Evolutionary conservation across 1,140 invertebrate species (phyloP).

Genomic region (Solenopsis invicta): DNA sequence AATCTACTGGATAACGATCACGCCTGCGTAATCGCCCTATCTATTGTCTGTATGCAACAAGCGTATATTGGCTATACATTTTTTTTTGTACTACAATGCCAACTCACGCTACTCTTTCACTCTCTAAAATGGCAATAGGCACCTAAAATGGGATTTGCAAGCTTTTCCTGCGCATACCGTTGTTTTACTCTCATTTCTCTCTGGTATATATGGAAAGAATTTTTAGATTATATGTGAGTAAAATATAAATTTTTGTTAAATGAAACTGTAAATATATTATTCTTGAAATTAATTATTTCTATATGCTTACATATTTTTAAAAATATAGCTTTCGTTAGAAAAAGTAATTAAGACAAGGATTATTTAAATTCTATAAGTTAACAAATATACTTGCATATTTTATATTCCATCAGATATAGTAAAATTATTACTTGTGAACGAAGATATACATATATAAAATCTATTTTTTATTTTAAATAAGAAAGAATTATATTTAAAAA

Average conservation of each 20-base stretch:
- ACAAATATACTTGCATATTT: neutral
- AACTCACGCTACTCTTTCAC: conserved; percentile 73
- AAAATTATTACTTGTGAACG: neutral
- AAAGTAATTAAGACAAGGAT: neutral
- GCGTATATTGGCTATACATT: conserved; percentile 78
- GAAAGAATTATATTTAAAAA: neutral
- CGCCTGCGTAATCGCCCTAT: conserved; percentile 80
- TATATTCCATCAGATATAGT: neutral
- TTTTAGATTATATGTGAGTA: conserved; percentile 11
- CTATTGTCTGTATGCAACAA: conserved; percentile 83
- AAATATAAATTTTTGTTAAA: conserved; percentile 2
- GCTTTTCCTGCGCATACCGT: conserved; percentile 59
- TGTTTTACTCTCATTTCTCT: conserved; percentile 2
- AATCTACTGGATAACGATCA: conserved; percentile 77
- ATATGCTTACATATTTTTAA: neutral
- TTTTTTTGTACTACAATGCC: conserved; percentile 81
- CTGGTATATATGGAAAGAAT: conserved; percentile 7
- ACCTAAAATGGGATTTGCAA: conserved; percentile 71
- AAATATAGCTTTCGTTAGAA: neutral
- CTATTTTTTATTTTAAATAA: neutral
- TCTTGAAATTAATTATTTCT: neutral
- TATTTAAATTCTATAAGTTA: neutral
- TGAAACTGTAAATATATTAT: neutral
- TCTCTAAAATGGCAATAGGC: conserved; percentile 68
- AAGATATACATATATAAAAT: neutral